Evolutionary conservation across 1,140 invertebrate species (phyloP), one percentile per base, ranked within the genome.

Genomic region (Lithobius niger): DNA sequence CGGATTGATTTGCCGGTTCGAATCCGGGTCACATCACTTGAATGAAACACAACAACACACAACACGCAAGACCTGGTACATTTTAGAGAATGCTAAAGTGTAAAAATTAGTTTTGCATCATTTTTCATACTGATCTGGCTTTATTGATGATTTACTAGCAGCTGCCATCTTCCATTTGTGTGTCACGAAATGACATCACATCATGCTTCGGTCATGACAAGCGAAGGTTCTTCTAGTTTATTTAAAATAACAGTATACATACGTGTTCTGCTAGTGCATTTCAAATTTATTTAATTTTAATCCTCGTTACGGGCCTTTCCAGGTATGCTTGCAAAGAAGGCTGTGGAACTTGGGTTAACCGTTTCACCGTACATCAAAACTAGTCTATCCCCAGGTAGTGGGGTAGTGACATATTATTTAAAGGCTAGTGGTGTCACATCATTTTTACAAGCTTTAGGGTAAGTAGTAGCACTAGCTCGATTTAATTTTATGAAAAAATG

Each of bases 371-470:
- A 93, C 66, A 87, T 98, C 57, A 99, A 99, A 74, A 98, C 95
- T 0, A 92, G 87, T 13, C 70, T 99, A 1, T 96, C 92, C 0
- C 96, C 96, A 0, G 96, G 96, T 0, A 95, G 89, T 59, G 94
- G 94, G 13, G 95, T 99, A 0, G 95, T 98, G 1, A 97, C 93
- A 0, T 96, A 97, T 70, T 99, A 99, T 71, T 72, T 99, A 0
- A 76, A 80, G 63, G 85, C 89, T 65, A 82, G 82, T 27, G 92
- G 92, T 0, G 90, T 98, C 1, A 81, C 89, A 22, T 84, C 88
- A 0, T 85, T 82, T 64, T 71, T 99, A 40, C 80, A 86, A 57
- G 79, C 88, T 68, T 76, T 97, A 13, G 95, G 94, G 66, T 74
- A 57, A 52, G 64, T 58, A 4, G 1, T 56, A 10, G n/a, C 31